Evolutionary conservation across 1,140 invertebrate genomes (phyloP).

Genomic region (Tetranychus urticae): DNA sequence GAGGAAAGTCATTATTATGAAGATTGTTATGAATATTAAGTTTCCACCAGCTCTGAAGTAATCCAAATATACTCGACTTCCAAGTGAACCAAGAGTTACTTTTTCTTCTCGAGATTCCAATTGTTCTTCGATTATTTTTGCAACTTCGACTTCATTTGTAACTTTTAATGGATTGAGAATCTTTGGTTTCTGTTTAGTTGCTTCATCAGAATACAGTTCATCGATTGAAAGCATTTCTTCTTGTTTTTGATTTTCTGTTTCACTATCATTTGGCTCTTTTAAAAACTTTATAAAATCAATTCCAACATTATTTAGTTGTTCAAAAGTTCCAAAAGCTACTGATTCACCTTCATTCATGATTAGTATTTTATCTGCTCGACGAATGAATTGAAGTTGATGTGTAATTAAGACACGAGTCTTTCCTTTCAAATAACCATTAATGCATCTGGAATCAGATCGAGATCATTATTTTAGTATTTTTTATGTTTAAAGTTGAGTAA

Average conservation of each 20-base stretch:
- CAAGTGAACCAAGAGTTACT: neutral
- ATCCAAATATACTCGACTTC: neutral
- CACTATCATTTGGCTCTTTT: neutral
- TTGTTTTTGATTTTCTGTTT: neutral
- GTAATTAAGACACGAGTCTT: conserved; percentile 69
- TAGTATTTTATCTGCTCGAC: conserved; percentile 42
- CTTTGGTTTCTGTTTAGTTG: neutral
- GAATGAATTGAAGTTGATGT: conserved; percentile 30
- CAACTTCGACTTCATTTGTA: too few relatives aligned
- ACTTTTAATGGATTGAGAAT: too few relatives aligned
- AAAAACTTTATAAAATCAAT: neutral
- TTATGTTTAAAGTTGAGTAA: conserved; percentile 15
- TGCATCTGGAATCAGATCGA: conserved; percentile 30
- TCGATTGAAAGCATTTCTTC: neutral
- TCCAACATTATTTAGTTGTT: neutral
- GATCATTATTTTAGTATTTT: neutral
- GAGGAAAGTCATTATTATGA: neutral
- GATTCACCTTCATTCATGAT: conserved; percentile 39
- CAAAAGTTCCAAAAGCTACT: conserved; percentile 8
- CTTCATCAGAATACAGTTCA: neutral
- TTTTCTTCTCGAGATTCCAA: neutral
- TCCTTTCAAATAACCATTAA: conserved; percentile 45
- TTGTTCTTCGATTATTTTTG: neutral
- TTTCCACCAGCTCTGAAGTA: neutral
- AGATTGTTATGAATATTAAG: neutral